Evolutionary conservation across 1,140 invertebrate genomes (phyloP).

Genomic region (Drosophila mojavensis): DNA sequence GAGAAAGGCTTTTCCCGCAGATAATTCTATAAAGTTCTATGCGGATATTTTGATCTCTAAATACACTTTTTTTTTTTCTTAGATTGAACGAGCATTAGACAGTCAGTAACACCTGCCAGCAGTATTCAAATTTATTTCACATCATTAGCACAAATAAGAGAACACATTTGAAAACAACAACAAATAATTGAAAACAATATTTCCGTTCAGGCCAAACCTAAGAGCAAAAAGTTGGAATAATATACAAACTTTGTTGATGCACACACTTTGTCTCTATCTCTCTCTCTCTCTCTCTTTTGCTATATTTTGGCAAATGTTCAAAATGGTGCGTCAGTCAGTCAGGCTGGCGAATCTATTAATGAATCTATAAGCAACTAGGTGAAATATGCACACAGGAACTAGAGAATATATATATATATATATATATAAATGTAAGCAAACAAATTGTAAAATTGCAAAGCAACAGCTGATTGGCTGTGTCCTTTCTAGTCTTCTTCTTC

Average conservation of each 20-base stretch:
- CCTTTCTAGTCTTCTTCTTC: background rate
- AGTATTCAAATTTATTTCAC: too few species aligned
- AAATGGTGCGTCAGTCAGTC: conserved; percentile 34
- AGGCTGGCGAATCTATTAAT: conserved; percentile 33
- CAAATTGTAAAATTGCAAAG: background rate
- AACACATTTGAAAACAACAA: too few species aligned
- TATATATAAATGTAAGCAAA: background rate
- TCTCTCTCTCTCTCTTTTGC: background rate
- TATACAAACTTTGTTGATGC: background rate
- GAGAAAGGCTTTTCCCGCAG: too few species aligned
- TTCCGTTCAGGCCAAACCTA: background rate
- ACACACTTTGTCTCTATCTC: too few species aligned
- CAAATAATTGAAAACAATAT: too few species aligned
- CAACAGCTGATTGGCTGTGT: conserved; percentile 28
- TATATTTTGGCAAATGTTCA: conserved; percentile 36
- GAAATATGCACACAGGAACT: conserved; percentile 1
- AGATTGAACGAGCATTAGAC: too few species aligned
- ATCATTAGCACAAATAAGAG: too few species aligned
- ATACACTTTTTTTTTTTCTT: too few species aligned
- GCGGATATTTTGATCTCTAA: too few species aligned
- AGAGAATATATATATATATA: background rate
- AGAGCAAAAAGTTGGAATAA: background rate
- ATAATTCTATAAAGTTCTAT: too few species aligned
- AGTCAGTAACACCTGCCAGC: too few species aligned
- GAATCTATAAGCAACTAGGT: conserved; percentile 22